Base-by-base conservation (phyloP, 2,113 vertebrate species). In the Brachyistius frenatus region DNA sequence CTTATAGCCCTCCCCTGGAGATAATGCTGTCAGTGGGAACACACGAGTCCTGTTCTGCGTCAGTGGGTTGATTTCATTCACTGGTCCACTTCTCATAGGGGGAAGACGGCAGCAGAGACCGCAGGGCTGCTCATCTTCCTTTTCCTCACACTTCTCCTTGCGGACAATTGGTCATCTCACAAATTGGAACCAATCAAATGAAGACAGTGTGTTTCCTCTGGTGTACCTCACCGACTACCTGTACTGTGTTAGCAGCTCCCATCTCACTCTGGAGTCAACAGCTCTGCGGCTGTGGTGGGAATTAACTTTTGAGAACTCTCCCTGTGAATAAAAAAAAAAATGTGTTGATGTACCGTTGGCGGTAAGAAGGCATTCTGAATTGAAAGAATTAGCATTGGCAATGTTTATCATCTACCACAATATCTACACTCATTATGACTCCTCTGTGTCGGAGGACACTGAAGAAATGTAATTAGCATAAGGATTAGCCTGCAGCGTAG, bases 401-500 rank as follows among this genome's bases (percentile, higher is more conserved):
- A 68, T 83, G 72, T 83, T 82, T 78, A 74, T 68, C 31, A 32
- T 76, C 61, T 76, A 44, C 47, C 33, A 49, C 3, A 1, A 79
- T 79, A 67, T 72, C 66, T 73, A 4, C 37, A 74, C 54, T 86
- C 63, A 75, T 87, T 79, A 72, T 80, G 67, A 76, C 79, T 88
- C 39, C 49, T 58, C 2, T 0, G 35, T 87, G 86, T 89, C 84
- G 60, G 72, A 84, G 80, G 67, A 36, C 7, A 50, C 14, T 54
- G 57, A 74, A 83, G 62, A 78, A 90, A 82, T 71, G 60, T 53
- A 79, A 83, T 90, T 84, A 76, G 76, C 83, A 83, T 90, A 66
- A 81, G 76, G 63, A 80, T 83, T 77, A 81, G 77, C 85, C 54
- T 16, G 3, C 32, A 77, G 67, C 71, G 57, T 63, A 53, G 30